These are phyloP conservation scores for Nothoprocta perdicaria DNA, from an alignment of 2,113 vertebrate species.

Conservation along the genomic window DNA sequence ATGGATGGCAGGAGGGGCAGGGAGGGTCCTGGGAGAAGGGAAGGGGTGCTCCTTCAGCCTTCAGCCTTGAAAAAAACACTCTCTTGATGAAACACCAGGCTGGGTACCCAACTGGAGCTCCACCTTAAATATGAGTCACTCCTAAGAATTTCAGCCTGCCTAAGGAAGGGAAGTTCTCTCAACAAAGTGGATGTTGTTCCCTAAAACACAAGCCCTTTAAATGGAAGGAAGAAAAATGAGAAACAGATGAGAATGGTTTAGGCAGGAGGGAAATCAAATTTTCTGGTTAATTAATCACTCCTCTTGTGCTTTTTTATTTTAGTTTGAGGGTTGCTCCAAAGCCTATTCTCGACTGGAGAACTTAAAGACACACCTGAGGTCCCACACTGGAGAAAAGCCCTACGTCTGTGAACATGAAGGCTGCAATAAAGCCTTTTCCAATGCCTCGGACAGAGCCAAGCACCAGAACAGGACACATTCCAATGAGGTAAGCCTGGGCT, in stretches of 20 bases:
- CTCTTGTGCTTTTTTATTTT: conserved; percentile 60
- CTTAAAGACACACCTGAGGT: conserved; percentile 97
- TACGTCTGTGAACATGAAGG: conserved; percentile 98
- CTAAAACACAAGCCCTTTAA: conserved; percentile 65
- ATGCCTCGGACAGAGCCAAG: conserved; percentile 96
- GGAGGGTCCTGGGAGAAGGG: background rate
- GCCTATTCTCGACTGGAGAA: conserved; percentile 98
- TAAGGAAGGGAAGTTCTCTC: conserved; percentile 31
- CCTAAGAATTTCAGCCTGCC: conserved; percentile 15
- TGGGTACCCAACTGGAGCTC: conserved; percentile 16
- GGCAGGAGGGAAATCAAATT: conserved; percentile 37
- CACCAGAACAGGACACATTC: conserved; percentile 99
- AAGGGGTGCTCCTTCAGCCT: background rate
- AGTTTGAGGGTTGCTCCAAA: conserved; percentile 97
- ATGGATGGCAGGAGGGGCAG: background rate
- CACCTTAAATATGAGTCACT: conserved; percentile 52
- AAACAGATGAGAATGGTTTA: conserved; percentile 70
- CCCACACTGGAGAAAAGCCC: conserved; percentile 97
- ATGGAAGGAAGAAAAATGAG: conserved; percentile 15
- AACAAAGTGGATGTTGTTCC: conserved; percentile 70
- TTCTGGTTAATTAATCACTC: conserved; percentile 70
- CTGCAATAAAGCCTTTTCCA: conserved; percentile 99
- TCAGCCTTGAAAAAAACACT: conserved; percentile 21
- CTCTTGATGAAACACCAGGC: conserved; percentile 50
- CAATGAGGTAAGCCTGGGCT: conserved; percentile 86